These are phyloP conservation scores for Bombus polaris DNA, from an alignment of 1,140 invertebrate genomes.

Conservation along the genomic window DNA sequence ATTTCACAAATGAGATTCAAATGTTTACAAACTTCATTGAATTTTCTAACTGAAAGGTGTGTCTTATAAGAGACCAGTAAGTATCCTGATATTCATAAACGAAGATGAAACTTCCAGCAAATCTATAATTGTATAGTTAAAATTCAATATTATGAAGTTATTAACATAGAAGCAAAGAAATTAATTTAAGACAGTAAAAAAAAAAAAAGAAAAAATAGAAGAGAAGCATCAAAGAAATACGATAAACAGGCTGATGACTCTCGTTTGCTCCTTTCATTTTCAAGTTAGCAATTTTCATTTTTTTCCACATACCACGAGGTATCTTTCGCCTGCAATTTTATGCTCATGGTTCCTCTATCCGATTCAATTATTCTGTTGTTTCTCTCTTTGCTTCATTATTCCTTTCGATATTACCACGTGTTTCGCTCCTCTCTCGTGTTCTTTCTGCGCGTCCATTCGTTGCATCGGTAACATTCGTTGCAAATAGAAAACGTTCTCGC, in stretches of 20 bases:
- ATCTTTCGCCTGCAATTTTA: neutral
- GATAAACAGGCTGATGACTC: neutral
- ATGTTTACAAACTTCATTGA: no score
- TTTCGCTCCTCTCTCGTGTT: neutral
- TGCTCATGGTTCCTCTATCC: neutral
- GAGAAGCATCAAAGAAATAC: neutral
- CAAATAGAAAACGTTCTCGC: conserved; percentile 35
- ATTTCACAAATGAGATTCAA: no score
- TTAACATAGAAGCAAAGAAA: neutral
- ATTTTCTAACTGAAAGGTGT: no score
- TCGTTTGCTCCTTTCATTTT: neutral
- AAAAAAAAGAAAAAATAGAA: no score
- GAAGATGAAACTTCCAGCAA: neutral
- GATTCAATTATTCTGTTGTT: neutral
- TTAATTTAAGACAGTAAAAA: neutral
- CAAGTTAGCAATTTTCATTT: neutral
- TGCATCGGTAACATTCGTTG: neutral
- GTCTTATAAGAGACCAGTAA: neutral
- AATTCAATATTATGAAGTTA: neutral
- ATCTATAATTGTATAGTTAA: neutral
- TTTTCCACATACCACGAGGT: neutral
- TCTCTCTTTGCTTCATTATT: neutral
- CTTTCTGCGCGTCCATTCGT: neutral
- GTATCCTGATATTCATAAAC: neutral
- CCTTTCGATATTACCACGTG: neutral